Evolutionary conservation across 2,888 invertebrate genomes (phyloP).

Genomic region (Andrena dorsata): DNA sequence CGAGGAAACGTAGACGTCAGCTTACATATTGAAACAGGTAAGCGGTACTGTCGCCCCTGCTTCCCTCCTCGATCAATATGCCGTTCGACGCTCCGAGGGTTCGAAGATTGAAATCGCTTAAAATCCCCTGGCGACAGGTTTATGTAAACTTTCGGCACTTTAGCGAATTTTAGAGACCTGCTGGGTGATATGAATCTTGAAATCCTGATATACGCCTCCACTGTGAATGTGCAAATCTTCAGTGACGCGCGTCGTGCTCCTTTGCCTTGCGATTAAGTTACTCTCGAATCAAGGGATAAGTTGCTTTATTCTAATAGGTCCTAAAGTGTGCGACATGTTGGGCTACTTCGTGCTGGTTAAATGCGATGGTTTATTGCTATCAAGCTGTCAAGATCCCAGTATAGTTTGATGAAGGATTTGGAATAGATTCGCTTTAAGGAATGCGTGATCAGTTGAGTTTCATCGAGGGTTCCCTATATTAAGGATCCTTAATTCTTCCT

Average conservation of each 20-base stretch:
- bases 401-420: too few species aligned
- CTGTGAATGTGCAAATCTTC: not conserved
- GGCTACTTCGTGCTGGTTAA: too few species aligned
- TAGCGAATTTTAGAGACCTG: conserved; percentile 14
- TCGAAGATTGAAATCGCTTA: conserved; percentile 33
- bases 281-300: too few species aligned
- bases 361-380: too few species aligned
- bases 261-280: too few species aligned
- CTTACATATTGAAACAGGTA: conserved; percentile 57
- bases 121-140: conserved; percentile 31
- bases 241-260: not conserved
- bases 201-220: not conserved
- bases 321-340: too few species aligned
- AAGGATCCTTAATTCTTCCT: not conserved
- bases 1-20: conserved; percentile 43
- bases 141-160: conserved; percentile 37
- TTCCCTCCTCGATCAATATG: conserved; percentile 56
- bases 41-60: conserved; percentile 13
- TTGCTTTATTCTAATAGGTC: too few species aligned
- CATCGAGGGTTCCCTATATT: not conserved
- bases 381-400: too few species aligned
- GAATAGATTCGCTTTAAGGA: too few species aligned
- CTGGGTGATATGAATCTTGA: not conserved
- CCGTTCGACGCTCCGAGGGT: conserved; percentile 20
- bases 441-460: not conserved